Base-by-base conservation (phyloP, 2,888 invertebrate genomes). In the Andrena trimmerana region DNA sequence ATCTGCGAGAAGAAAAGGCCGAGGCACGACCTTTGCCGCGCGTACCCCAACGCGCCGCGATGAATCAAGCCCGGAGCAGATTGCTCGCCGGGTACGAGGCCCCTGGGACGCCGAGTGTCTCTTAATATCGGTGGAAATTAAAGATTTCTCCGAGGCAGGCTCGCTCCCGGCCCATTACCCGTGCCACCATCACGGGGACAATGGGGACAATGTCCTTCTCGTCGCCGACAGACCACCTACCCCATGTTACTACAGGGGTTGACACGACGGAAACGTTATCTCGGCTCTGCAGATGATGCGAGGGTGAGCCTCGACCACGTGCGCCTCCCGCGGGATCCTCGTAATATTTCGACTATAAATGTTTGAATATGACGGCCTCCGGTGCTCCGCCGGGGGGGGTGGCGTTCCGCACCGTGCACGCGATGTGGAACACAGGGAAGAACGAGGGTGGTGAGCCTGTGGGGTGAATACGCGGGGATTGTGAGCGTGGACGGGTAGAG, bases 111-210 rank as follows among this genome's bases (percentile, higher is more conserved):
- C 48, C 62, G 78, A 81, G 81, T 81, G 85, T 87, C 86, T 88
- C 88, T 89, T 90, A 91, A 90, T 88, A 87, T 78, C 88, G 83
- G 24, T 75, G 88, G 88, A 90, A 93, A 92, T 92, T 91, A 90
- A 92, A 92, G 91, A 91, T 91, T 88, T 88, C 87, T 86, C 57
- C 78, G 69, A 81, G 59, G 83, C 84, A 62, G 74, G 86, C 79
- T 85, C 29, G 60, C 71, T 76, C 76, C 81, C 79, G 78, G 82
- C 83, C 90, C 89, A 92, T 92, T 91, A 91, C 86, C 89, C 83
- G 71, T 65, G 86, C 77, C 74, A 80, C 81, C 81, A 81, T 81
- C 72, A 13, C 57, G 57, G 81, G 90, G 88, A 92, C 92, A 90
- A 91, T 88, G 90, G 87, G 87, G 83, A 88, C 89, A 89, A 92